These are phyloP conservation scores for Pseudanteris insignis DNA, from an alignment of 2,888 invertebrate species.

Conservation along the genomic window DNA sequence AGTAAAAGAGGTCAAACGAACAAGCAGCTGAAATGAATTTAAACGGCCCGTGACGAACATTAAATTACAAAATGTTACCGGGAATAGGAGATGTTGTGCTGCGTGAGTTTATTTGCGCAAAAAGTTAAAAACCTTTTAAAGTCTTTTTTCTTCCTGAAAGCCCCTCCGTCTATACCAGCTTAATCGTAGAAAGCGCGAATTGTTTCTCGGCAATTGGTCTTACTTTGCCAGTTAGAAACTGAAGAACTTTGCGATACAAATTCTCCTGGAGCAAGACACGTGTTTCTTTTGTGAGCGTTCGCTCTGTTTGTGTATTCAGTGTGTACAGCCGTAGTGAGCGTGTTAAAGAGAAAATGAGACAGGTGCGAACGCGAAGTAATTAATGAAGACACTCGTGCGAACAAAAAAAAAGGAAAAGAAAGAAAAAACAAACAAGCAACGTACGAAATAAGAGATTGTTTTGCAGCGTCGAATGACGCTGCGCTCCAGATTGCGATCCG, in stretches of 20 bases:
- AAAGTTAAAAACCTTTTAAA: conserved; percentile 41
- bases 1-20: too few species aligned
- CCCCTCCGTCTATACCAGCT: conserved; percentile 26
- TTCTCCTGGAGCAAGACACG: conserved; percentile 36
- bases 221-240: conserved; percentile 34
- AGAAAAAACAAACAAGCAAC: conserved; percentile 17
- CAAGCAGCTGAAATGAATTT: too few species aligned
- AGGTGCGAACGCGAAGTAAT: conserved; percentile 37
- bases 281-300: conserved; percentile 37
- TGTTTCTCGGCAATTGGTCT: conserved; percentile 42
- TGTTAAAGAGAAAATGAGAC: conserved; percentile 38
- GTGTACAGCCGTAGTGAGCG: conserved; percentile 25
- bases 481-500: conserved; percentile 29
- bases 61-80: conserved; percentile 22
- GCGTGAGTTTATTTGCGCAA: conserved; percentile 17
- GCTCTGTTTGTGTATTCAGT: conserved; percentile 33
- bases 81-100: conserved; percentile 15
- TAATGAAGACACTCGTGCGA: conserved; percentile 35
- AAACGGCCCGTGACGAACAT: conserved; percentile 17
- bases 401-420: conserved; percentile 14
- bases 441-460: conserved; percentile 31
- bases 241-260: conserved; percentile 39
- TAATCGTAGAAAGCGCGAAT: conserved; percentile 44
- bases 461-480: conserved; percentile 21
- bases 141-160: conserved; percentile 6